phyloP scores from a whole-genome alignment of 1,140 invertebrate genomes.

The Panulirus ornatus region DNA sequence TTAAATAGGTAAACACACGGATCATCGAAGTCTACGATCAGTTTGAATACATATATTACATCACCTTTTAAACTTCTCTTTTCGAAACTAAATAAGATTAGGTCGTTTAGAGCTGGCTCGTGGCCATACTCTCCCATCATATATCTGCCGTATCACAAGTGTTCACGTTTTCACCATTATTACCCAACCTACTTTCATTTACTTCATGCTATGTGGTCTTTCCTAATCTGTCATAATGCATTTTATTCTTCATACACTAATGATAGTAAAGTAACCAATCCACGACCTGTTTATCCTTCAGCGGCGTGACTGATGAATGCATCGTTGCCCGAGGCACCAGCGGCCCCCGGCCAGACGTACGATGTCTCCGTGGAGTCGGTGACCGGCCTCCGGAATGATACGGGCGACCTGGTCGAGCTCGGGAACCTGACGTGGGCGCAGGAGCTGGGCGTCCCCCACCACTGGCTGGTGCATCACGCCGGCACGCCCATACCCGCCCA shows the following conservation, averaged over 20 bases:
- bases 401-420: neutral
- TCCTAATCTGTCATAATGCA: neutral
- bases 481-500: neutral
- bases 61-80: too few relatives aligned
- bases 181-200: too few relatives aligned
- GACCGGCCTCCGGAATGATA: neutral
- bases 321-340: neutral
- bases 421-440: constrained; percentile 45
- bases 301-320: neutral
- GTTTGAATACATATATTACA: too few relatives aligned
- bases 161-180: too few relatives aligned
- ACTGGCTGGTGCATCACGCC: constrained; percentile 53
- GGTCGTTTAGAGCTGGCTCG: too few relatives aligned
- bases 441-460: constrained; percentile 29
- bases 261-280: too few relatives aligned
- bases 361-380: neutral
- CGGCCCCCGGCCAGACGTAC: neutral
- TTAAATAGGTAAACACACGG: too few relatives aligned
- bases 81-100: too few relatives aligned
- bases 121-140: too few relatives aligned
- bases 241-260: too few relatives aligned
- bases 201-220: neutral
- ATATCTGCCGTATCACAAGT: too few relatives aligned
- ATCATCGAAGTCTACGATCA: too few relatives aligned
- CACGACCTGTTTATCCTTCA: neutral